Evolutionary conservation across 2,888 invertebrate species (phyloP).

Genomic region (Pandemis corylana): DNA sequence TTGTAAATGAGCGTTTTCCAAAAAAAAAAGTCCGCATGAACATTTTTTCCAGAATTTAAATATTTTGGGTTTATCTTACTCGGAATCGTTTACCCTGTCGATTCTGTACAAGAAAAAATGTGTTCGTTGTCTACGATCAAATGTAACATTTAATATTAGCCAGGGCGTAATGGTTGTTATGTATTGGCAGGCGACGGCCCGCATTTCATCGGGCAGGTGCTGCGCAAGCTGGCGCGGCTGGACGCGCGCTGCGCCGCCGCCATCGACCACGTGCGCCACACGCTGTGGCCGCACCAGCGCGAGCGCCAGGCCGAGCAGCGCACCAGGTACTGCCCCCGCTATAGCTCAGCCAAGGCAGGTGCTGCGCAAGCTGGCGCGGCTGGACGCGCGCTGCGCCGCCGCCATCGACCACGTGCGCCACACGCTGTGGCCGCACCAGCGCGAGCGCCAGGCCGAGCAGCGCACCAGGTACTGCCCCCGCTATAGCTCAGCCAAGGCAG

Average conservation of each 20-base stretch:
- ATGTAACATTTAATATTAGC: too few relatives aligned
- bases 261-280: conserved; percentile 88
- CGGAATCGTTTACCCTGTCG: too few relatives aligned
- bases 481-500: too few relatives aligned
- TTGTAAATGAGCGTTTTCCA: too few relatives aligned
- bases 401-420: conserved; percentile 89
- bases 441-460: conserved; percentile 91
- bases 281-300: conserved; percentile 92
- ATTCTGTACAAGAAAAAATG: too few relatives aligned
- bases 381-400: conserved; percentile 89
- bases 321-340: too few relatives aligned
- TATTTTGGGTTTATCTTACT: too few relatives aligned
- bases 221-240: conserved; percentile 89
- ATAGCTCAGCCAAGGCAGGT: too few relatives aligned
- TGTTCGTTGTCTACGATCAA: too few relatives aligned
- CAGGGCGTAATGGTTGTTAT: background rate
- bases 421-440: conserved; percentile 92
- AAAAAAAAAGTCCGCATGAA: too few relatives aligned
- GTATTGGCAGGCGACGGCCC: conserved; percentile 91
- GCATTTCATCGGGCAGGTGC: conserved; percentile 92
- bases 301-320: conserved; percentile 91
- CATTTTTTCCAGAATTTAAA: too few relatives aligned
- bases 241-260: conserved; percentile 89
- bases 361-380: conserved; percentile 88
- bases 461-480: conserved; percentile 53